Conservation (phyloP, 2,113 vertebrate genomes). For the Zapus hudsonius region DNA sequence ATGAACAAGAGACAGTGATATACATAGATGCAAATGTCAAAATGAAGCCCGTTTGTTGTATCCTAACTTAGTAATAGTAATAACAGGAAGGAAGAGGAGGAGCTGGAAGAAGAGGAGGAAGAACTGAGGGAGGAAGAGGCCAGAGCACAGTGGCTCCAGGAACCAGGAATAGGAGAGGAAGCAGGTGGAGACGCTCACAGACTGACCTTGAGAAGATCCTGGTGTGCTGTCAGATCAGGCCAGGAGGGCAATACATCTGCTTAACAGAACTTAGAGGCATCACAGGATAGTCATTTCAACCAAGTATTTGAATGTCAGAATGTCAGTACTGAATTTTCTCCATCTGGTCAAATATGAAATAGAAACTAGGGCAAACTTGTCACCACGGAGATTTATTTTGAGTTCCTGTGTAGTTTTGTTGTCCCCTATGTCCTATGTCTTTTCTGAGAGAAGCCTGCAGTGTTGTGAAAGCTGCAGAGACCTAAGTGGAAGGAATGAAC, state of each 20-base stretch:
- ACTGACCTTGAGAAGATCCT: neutral
- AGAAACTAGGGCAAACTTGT: neutral
- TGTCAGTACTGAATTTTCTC: neutral
- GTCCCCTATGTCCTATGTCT: neutral
- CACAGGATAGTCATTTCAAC: neutral
- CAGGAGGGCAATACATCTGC: neutral
- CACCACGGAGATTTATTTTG: neutral
- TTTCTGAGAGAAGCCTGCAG: neutral
- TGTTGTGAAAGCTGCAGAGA: neutral
- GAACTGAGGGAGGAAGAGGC: no score
- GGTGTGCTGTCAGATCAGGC: neutral
- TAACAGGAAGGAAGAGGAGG: no score
- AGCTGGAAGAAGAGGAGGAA: neutral
- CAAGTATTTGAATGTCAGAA: neutral
- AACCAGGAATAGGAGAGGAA: no score
- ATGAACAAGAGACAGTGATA: no score
- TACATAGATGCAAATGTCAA: no score
- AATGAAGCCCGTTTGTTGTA: no score
- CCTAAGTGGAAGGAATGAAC: slow-evolving; percentile 21
- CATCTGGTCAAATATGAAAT: neutral
- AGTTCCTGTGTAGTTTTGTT: neutral
- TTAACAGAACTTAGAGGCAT: neutral
- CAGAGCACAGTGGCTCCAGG: no score
- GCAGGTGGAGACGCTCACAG: neutral
- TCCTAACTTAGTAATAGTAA: no score